phyloP scores from a whole-genome alignment of 2,797 vertebrate genomes.

The Cottoperca gobio region DNA sequence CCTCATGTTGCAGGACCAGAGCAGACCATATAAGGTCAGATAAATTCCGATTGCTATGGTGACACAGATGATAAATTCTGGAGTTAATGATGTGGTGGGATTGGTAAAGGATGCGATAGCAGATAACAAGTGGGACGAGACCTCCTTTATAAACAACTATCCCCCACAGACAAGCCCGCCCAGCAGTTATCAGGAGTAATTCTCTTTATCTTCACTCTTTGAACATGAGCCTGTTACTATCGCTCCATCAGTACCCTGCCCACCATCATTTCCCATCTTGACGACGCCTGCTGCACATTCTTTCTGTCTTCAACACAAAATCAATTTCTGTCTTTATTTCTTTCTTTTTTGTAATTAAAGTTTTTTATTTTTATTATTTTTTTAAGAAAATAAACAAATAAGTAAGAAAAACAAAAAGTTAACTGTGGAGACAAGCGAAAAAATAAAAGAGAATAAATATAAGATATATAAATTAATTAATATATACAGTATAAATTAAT shows the following conservation, averaged over 20 bases:
- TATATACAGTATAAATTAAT: too few relatives aligned
- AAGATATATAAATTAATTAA: too few relatives aligned
- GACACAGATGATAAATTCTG: slow-evolving; percentile 40
- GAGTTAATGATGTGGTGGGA: slow-evolving; percentile 66
- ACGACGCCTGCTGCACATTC: slow-evolving; percentile 6
- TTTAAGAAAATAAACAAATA: too few relatives aligned
- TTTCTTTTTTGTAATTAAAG: too few relatives aligned
- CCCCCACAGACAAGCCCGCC: slow-evolving; percentile 64
- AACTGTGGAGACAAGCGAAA: too few relatives aligned
- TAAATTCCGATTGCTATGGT: slow-evolving; percentile 17
- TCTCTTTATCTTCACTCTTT: slow-evolving; percentile 60
- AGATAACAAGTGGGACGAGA: slow-evolving; percentile 48
- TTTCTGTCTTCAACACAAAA: background rate
- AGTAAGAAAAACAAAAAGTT: too few relatives aligned
- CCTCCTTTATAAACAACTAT: slow-evolving; percentile 65
- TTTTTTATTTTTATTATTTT: too few relatives aligned
- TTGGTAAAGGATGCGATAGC: slow-evolving; percentile 42
- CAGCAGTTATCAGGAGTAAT: slow-evolving; percentile 60
- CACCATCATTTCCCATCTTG: slow-evolving; percentile 34
- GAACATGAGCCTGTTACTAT: slow-evolving; percentile 45
- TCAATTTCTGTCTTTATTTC: background rate
- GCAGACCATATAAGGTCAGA: slow-evolving; percentile 55
- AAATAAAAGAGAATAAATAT: too few relatives aligned
- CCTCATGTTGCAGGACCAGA: slow-evolving; percentile 9
- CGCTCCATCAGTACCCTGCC: slow-evolving; percentile 62